phyloP scores from a whole-genome alignment of 1,140 invertebrate species.

The Conus ventricosus region DNA sequence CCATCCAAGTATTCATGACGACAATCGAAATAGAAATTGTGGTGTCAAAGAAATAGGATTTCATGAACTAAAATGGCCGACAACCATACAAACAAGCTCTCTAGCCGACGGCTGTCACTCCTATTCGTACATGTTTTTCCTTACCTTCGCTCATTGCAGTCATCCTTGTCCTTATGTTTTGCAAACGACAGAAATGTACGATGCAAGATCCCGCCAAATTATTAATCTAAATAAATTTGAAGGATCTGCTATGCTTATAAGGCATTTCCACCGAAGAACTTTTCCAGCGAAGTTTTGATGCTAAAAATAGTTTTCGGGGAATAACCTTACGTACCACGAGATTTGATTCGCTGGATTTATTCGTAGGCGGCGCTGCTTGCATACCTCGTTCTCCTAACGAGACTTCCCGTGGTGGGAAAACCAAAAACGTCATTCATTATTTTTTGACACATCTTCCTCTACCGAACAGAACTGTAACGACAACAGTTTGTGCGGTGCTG shows the following conservation, averaged over 20 bases:
- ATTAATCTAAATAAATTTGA: neutral
- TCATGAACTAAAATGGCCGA: neutral
- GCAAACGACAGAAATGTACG: neutral
- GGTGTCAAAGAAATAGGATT: neutral
- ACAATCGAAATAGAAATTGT: neutral
- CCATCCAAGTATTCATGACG: too few relatives aligned
- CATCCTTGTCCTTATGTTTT: neutral
- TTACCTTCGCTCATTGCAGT: constrained; percentile 28
- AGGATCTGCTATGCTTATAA: neutral
- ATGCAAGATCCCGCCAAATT: neutral
- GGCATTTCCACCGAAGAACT: neutral
- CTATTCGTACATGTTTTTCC: neutral
- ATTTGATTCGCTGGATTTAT: constrained; percentile 25
- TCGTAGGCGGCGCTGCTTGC: constrained; percentile 22
- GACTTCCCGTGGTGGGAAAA: constrained; percentile 32
- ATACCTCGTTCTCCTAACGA: neutral
- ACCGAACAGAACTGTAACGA: too few relatives aligned
- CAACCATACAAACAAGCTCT: neutral
- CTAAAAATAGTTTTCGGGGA: constrained; percentile 37
- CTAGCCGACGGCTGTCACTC: neutral
- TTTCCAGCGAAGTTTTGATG: constrained; percentile 27
- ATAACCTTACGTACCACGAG: constrained; percentile 16
- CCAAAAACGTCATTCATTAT: constrained; percentile 28
- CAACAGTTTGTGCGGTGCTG: neutral
- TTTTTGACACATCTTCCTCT: constrained; percentile 11